Conservation (phyloP, 2,888 invertebrate species). For the Drosophila melanosoma region DNA sequence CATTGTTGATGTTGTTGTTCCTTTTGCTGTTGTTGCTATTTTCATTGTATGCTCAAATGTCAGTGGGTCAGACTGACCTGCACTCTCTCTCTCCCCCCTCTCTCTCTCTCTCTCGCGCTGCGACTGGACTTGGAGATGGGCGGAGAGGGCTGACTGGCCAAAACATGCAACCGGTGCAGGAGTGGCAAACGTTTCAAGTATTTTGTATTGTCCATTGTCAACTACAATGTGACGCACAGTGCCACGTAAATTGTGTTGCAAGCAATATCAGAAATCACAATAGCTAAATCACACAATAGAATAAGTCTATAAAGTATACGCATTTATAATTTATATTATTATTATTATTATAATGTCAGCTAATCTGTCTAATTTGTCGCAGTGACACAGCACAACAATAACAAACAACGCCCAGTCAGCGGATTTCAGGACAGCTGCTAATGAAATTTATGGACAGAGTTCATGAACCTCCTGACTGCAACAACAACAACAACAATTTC, state of each 20-base stretch:
- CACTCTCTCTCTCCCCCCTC: not conserved
- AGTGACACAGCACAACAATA: slow-evolving; percentile 35
- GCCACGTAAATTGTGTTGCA: slow-evolving; percentile 50
- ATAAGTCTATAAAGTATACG: slow-evolving; percentile 31
- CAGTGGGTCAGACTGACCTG: slow-evolving; percentile 50
- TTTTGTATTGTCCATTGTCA: slow-evolving; percentile 67
- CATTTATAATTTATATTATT: slow-evolving; percentile 68
- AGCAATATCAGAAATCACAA: slow-evolving; percentile 25
- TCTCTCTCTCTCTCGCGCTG: not conserved
- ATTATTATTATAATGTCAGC: slow-evolving; percentile 37
- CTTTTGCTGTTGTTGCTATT: slow-evolving; percentile 48
- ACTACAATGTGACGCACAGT: slow-evolving; percentile 33
- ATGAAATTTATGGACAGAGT: slow-evolving; percentile 78
- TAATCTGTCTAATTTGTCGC: slow-evolving; percentile 70
- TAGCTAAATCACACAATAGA: slow-evolving; percentile 26
- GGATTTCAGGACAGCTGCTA: slow-evolving; percentile 62
- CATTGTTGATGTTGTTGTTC: slow-evolving; percentile 26
- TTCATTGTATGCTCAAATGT: slow-evolving; percentile 45
- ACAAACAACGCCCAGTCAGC: slow-evolving; percentile 4
- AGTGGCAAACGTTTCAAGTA: slow-evolving; percentile 64
- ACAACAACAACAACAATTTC: slow-evolving; percentile 33
- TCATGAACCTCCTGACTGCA: slow-evolving; percentile 55
- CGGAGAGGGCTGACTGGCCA: slow-evolving; percentile 18
- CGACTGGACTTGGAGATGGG: not conserved
- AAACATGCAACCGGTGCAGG: slow-evolving; percentile 58